phyloP scores from a whole-genome alignment of 2,797 vertebrate species.

The Gymnoscopelus microlampas region DNA sequence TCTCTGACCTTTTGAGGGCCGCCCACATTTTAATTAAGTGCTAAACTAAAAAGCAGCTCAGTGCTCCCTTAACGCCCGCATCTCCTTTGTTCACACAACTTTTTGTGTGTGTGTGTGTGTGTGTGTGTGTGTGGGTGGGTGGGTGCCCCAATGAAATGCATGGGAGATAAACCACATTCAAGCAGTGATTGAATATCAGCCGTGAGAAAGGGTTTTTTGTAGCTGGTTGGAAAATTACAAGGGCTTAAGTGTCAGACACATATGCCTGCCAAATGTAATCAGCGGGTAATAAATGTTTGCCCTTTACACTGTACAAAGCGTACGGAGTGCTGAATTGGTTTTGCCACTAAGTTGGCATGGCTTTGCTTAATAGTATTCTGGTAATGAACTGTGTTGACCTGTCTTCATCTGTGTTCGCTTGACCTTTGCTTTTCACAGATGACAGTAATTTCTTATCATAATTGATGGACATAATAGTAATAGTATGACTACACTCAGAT shows the following conservation, averaged over 20 bases:
- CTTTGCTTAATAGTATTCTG: conserved; percentile 51
- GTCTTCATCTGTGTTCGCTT: conserved; percentile 23
- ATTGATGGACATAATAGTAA: conserved; percentile 3
- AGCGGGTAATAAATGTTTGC: conserved; percentile 74
- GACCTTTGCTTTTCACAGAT: conserved; percentile 35
- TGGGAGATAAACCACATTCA: conserved; percentile 54
- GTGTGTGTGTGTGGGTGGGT: too few relatives aligned
- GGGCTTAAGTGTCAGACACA: conserved; percentile 69
- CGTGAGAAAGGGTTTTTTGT: conserved; percentile 37
- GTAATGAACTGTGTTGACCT: conserved; percentile 17
- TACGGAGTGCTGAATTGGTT: conserved; percentile 49
- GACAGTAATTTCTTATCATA: conserved; percentile 22
- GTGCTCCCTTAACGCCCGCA: conserved; percentile 11
- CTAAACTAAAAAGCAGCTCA: conserved; percentile 57
- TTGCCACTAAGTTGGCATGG: conserved; percentile 38
- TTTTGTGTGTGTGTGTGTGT: conserved; percentile 1
- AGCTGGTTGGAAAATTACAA: conserved; percentile 65
- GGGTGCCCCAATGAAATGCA: conserved; percentile 41
- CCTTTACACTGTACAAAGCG: conserved; percentile 70
- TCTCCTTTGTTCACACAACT: conserved; percentile 52
- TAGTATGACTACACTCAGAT: neutral
- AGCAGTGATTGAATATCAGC: conserved; percentile 58
- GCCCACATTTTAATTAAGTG: conserved; percentile 68
- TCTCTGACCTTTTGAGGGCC: conserved; percentile 68
- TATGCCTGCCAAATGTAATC: conserved; percentile 77